Conservation (phyloP, 1,140 invertebrate species). For the Conopomorpha cramerella region DNA sequence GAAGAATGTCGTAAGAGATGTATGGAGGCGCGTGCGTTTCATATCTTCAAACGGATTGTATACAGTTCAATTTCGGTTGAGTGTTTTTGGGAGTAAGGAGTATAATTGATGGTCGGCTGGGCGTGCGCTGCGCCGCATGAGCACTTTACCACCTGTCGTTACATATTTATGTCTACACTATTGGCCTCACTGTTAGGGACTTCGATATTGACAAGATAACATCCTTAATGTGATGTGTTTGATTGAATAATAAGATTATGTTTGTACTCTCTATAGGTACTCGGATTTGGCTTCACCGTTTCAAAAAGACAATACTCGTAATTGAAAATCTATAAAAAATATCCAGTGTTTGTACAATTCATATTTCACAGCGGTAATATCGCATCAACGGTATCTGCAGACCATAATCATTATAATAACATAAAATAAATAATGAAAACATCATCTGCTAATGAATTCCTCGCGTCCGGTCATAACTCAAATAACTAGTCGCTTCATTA, state of each 20-base stretch:
- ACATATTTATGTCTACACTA: constrained; percentile 61
- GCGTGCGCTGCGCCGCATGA: constrained; percentile 55
- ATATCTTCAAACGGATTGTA: constrained; percentile 13
- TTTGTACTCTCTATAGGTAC: too few relatives aligned
- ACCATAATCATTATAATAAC: too few relatives aligned
- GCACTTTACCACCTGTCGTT: constrained; percentile 58
- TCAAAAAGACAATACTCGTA: too few relatives aligned
- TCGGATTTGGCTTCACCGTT: too few relatives aligned
- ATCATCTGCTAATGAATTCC: too few relatives aligned
- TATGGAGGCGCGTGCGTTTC: constrained; percentile 11
- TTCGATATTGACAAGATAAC: constrained; percentile 64
- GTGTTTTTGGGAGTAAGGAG: constrained; percentile 11
- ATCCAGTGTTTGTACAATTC: too few relatives aligned
- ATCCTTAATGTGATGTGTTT: constrained; percentile 64
- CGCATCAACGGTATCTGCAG: too few relatives aligned
- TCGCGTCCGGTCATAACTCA: too few relatives aligned
- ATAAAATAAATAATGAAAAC: too few relatives aligned
- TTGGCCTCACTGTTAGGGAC: constrained; percentile 58
- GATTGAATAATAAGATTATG: constrained; percentile 63
- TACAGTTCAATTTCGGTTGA: constrained; percentile 29
- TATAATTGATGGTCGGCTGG: constrained; percentile 12
- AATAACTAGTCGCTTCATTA: too few relatives aligned
- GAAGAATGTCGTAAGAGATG: constrained; percentile 10
- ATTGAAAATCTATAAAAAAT: too few relatives aligned
- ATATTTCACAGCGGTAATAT: too few relatives aligned